Evolutionary conservation across 1,140 invertebrate genomes (phyloP).

Genomic region (Papilio polyxenes): DNA sequence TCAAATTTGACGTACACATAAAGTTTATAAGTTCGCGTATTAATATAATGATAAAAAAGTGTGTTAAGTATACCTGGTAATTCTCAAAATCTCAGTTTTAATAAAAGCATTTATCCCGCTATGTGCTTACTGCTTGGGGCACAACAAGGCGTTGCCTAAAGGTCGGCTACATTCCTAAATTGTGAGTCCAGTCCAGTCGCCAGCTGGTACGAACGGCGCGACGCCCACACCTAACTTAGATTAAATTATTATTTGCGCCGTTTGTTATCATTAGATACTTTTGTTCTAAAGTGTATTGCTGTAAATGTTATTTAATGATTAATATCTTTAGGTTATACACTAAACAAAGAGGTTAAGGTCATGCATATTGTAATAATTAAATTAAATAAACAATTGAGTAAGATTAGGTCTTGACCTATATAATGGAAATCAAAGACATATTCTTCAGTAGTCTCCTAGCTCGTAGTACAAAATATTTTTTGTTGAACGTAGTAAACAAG

Average conservation of each 20-base stretch:
- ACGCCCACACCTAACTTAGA: conserved; percentile 43
- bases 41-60: too few species aligned
- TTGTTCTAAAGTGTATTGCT: conserved; percentile 28
- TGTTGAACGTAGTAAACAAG: too few species aligned
- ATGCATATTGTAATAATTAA: too few species aligned
- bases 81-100: not conserved
- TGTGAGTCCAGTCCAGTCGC: conserved; percentile 68
- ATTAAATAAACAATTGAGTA: too few species aligned
- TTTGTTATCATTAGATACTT: conserved; percentile 26
- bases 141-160: conserved; percentile 68
- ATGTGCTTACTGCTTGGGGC: conserved; percentile 40
- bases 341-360: not conserved
- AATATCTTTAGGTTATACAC: not conserved
- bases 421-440: too few species aligned
- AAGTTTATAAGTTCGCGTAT: too few species aligned
- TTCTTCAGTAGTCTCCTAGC: too few species aligned
- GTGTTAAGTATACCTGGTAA: too few species aligned
- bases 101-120: conserved; percentile 39
- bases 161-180: conserved; percentile 77
- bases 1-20: too few species aligned
- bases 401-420: too few species aligned
- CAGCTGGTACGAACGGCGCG: conserved; percentile 64
- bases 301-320: not conserved
- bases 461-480: too few species aligned
- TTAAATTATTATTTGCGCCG: conserved; percentile 31